These are phyloP conservation scores for Callyntrura guangdongensis DNA, from an alignment of 2,888 invertebrate genomes.

Conservation along the genomic window DNA sequence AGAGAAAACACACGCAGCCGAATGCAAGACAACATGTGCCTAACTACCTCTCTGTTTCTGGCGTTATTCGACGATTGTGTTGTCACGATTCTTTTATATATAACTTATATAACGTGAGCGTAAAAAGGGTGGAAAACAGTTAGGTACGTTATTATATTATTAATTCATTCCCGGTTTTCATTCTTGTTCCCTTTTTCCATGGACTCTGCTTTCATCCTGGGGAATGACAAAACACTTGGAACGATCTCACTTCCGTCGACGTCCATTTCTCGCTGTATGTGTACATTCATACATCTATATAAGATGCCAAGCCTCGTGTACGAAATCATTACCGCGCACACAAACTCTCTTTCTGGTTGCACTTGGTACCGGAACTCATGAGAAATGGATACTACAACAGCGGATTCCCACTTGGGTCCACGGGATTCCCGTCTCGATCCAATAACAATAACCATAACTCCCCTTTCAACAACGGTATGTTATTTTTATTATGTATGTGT, in stretches of 20 bases:
- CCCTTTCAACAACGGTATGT: slow-evolving; percentile 71
- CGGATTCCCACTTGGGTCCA: slow-evolving; percentile 85
- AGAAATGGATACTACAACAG: slow-evolving; percentile 86
- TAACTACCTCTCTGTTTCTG: neutral
- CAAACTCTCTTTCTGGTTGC: slow-evolving; percentile 97
- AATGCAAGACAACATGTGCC: neutral
- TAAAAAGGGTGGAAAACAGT: neutral
- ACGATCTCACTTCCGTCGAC: slow-evolving; percentile 2
- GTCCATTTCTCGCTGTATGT: slow-evolving; percentile 67
- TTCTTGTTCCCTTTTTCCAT: slow-evolving; percentile 10
- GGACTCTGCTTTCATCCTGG: neutral
- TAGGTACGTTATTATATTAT: neutral
- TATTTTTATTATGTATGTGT: neutral
- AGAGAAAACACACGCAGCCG: neutral
- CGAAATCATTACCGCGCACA: slow-evolving; percentile 98
- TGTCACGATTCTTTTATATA: neutral
- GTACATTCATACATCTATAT: slow-evolving; percentile 81
- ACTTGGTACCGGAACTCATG: slow-evolving; percentile 93
- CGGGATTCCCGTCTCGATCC: slow-evolving; percentile 68
- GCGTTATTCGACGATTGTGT: neutral
- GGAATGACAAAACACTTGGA: slow-evolving; percentile 11
- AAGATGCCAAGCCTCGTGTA: slow-evolving; percentile 92
- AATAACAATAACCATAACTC: slow-evolving; percentile 75
- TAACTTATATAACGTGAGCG: neutral
- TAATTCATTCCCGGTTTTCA: slow-evolving; percentile 17